Evolutionary conservation across 2,113 vertebrate genomes (phyloP), one percentile per base, ranked within the genome.

Genomic region (Gymnogyps californianus): DNA sequence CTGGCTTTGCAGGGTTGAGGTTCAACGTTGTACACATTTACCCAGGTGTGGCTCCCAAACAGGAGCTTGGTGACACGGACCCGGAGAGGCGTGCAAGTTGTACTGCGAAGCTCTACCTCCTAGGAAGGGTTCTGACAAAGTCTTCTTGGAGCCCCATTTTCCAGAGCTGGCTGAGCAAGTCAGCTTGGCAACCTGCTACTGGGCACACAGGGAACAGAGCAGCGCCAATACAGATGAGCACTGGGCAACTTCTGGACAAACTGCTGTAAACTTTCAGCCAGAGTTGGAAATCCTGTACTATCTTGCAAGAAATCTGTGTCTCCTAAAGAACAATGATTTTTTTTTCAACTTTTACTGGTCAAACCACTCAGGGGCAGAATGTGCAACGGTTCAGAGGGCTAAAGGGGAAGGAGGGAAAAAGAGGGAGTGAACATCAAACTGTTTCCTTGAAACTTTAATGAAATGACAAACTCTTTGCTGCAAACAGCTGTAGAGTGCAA

Each of bases 61-160:
- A 2, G 40, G 13, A 70, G 25, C 20, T 16, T 7, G 29, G 36
- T 20, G 17, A 47, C 55, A 65, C 0, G 0, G 8, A 69, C 8
- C 3, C 5, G 1, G 11, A 70, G 36, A 28, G 13, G 10, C 3
- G 29, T 4, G 15, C 25, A 34, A 59, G 29, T 47, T 65, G 69
- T 25, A 32, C 69, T 36, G 38, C 0, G 0, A 79, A 94, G 44
- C 19, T 49, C 11, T 16, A 20, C 19, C 28, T 72, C 18, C 1
- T 2, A 3, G 16, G 11, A 47, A 62, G 61, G 34, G 19, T 13
- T 76, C 47, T 58, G 58, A 58, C 34, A 36, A 54, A 38, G 13
- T 13, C 18, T 2, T 2, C 25, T 66, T 2, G 0, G 7, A 87
- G 36, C 26, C 15, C 0, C 0, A 13, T 11, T 22, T 61, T 20